phyloP scores from a whole-genome alignment of 2,113 vertebrate genomes.

The Excalfactoria chinensis region DNA sequence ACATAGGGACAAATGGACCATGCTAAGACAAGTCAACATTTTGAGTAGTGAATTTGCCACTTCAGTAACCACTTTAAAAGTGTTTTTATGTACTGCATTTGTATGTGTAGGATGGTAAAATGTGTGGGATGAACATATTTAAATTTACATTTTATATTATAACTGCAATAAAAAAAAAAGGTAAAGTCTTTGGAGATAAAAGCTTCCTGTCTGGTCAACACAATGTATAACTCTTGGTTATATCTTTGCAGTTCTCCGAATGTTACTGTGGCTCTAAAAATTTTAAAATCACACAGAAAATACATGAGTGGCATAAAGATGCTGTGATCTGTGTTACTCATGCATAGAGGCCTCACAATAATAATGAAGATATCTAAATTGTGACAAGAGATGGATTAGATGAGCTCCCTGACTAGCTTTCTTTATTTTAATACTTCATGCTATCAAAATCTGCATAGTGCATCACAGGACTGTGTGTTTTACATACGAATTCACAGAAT shows the following conservation, averaged over 20 bases:
- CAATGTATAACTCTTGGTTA: not conserved
- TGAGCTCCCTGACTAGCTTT: not conserved
- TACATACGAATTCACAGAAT: not conserved
- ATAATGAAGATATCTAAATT: not conserved
- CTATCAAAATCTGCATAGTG: not conserved
- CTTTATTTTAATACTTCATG: not conserved
- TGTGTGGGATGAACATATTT: not conserved
- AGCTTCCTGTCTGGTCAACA: not conserved
- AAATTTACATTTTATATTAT: not conserved
- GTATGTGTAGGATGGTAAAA: not conserved
- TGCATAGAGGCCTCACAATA: rapidly evolving
- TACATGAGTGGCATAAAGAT: not conserved
- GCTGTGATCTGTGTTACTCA: not conserved
- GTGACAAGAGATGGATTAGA: not conserved
- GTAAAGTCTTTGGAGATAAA: not conserved
- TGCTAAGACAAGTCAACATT: not conserved
- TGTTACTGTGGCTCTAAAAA: not conserved
- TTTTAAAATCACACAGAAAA: not conserved
- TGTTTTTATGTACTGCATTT: not conserved
- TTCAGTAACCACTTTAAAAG: not conserved
- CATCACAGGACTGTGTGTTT: not conserved
- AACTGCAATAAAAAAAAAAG: not conserved
- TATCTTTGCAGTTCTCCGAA: not conserved
- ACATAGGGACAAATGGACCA: not conserved
- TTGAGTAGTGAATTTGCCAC: not conserved